Base-by-base conservation (phyloP, 2,888 invertebrate genomes). In the Steinernema hermaphroditum region DNA sequence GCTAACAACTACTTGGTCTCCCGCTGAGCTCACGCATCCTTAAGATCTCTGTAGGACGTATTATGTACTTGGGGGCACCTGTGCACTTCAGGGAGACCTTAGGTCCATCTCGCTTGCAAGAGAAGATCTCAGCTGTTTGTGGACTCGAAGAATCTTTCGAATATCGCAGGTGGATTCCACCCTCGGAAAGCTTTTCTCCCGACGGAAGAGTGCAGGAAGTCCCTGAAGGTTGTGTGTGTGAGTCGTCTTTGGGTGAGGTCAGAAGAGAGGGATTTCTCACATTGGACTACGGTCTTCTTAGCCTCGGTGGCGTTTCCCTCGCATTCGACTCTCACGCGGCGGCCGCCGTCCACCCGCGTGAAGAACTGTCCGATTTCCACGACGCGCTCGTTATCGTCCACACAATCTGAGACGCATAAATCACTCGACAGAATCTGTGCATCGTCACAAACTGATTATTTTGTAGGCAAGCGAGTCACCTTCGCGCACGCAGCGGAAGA, bases 201-300 rank as follows among this genome's bases (percentile, higher is more conserved):
- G 70, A 70, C 19, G 73, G 19, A 22, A 80, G 73, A 22, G 46
- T 43, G 70, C 79, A 79, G 41, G 76, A 77, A 16, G 75, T 69
- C 77, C 77, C 79, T 78, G 24, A 50, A 75, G 70, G 19, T 12
- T 32, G n/a, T n/a, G n/a, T n/a, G n/a, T n/a, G n/a, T n/a, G n/a
- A n/a, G n/a, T n/a, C n/a, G n/a, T n/a, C n/a, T n/a, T n/a, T n/a
- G n/a, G n/a, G n/a, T n/a, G n/a, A n/a, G n/a, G n/a, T n/a, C n/a
- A n/a, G n/a, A n/a, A n/a, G n/a, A n/a, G n/a, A n/a, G n/a, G n/a
- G n/a, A n/a, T n/a, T 27, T 71, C 74, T 2, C 19, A 79, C 79
- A 79, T 44, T 80, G 76, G 27, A 74, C 72, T 6, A 79, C 76
- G 54, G 79, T 68, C 69, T 79, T 79, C 68, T 79, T 81, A 37